Evolutionary conservation across 2,888 invertebrate species (phyloP).

Genomic region (Aleiodes testaceus): DNA sequence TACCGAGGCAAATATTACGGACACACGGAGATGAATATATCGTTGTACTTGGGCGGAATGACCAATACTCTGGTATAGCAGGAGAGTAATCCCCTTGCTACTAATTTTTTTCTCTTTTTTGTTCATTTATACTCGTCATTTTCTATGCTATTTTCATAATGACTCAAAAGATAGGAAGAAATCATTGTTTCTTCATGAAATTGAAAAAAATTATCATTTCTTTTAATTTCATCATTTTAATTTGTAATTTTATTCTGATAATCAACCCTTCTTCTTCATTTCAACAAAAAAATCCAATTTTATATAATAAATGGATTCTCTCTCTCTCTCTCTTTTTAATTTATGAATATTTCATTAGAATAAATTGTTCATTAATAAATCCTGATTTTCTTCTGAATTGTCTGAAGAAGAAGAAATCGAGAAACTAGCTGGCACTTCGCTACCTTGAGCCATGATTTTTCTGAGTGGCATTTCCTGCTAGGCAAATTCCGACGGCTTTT

Average conservation of each 20-base stretch:
- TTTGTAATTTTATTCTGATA: no score
- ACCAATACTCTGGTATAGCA: background rate
- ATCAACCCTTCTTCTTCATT: no score
- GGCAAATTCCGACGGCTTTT: slow-evolving; percentile 58
- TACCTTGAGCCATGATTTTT: slow-evolving; percentile 70
- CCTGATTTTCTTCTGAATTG: slow-evolving; percentile 14
- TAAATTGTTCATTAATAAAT: no score
- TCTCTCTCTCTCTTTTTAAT: no score
- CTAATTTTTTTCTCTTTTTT: slow-evolving; percentile 4
- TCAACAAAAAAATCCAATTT: no score
- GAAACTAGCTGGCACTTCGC: slow-evolving; percentile 41
- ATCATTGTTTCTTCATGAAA: background rate
- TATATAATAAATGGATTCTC: no score
- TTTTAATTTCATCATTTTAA: no score
- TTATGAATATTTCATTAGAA: no score
- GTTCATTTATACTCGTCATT: background rate
- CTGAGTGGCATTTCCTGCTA: slow-evolving; percentile 70
- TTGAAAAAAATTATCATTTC: no score
- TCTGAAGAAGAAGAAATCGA: slow-evolving; percentile 35
- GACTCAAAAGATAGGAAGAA: background rate
- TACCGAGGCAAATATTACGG: slow-evolving; percentile 64
- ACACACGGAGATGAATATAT: slow-evolving; percentile 53
- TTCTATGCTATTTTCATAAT: slow-evolving; percentile 3
- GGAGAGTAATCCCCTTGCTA: slow-evolving; percentile 32
- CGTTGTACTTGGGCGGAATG: background rate